Evolutionary conservation across 2,797 vertebrate genomes (phyloP), one percentile per base, ranked within the genome.

Genomic region (Chloroceryle inda): DNA sequence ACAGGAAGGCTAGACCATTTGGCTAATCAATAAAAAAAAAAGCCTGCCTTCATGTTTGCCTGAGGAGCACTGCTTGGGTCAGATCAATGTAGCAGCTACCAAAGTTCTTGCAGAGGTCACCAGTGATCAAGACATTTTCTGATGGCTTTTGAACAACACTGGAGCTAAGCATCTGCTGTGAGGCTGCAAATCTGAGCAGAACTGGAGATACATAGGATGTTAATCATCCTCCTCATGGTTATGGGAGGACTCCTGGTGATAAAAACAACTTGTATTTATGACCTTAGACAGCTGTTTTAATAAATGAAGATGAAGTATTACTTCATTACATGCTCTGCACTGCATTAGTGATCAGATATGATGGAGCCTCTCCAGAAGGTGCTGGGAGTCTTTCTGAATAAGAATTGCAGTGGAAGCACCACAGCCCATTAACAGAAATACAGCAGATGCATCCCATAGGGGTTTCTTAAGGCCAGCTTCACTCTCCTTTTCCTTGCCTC

Each of bases 11-110:
- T 40, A 76, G 91, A 79, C 55, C 89, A 66, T 95, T 95, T 95
- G 85, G 75, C 72, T 92, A 68, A 91, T 81, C 89, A 71, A 91
- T 95, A 93, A 77, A 88, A 94, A 50, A 94, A 50, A 83, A 78
- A 77, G 47, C 94, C 95, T 95, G 85, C 90, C 89, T 92, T 94
- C 82, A 6, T 40, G 42, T 72, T 96, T 89, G 92, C 87, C 97
- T 92, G 94, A 96, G 84, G 61, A 88, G 52, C 85, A 50, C 37
- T 50, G 77, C 13, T 19, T 89, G 87, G 89, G 88, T 88, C 95
- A 96, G 91, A 85, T 92, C 89, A 27, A 92, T 94, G 84, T 10
- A 49, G 69, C 88, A 95, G 77, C 79, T 78, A 95, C 83, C 89
- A 45, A 89, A 89, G 88, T 91, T 96, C 62, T 92, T 37, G 76